Evolutionary conservation across 2,888 invertebrate genomes (phyloP).

Genomic region (Drosophila multiciliata): DNA sequence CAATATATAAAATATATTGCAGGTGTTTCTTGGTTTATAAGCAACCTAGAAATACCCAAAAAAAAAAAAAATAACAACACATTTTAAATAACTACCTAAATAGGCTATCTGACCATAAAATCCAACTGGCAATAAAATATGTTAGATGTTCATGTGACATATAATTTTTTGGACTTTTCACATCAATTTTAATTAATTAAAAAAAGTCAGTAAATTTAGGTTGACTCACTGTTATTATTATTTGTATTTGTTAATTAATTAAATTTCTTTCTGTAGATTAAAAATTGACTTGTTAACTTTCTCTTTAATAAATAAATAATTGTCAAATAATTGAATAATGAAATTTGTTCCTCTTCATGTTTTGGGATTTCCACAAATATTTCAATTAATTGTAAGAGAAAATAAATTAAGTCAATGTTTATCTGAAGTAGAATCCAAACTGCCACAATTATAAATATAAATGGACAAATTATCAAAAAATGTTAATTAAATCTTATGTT

Average conservation of each 20-base stretch:
- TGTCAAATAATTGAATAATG: not conserved
- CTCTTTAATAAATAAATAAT: not conserved
- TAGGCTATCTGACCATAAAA: not conserved
- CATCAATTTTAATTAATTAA: not conserved
- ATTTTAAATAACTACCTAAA: not conserved
- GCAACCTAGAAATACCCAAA: not conserved
- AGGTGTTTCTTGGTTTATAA: not conserved
- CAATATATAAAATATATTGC: not conserved
- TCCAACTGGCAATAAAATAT: not conserved
- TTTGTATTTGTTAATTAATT: not conserved
- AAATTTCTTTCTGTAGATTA: not conserved
- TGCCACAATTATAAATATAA: not conserved
- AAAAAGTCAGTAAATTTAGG: not conserved
- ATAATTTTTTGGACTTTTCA: not conserved
- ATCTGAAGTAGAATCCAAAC: not conserved
- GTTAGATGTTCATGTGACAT: no score
- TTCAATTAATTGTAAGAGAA: not conserved
- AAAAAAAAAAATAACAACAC: not conserved
- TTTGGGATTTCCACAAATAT: not conserved
- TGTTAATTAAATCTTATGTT: not conserved
- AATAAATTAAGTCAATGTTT: not conserved
- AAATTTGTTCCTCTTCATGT: not conserved
- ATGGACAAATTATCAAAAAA: not conserved
- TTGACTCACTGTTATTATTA: not conserved
- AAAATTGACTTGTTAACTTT: not conserved